Evolutionary conservation across 2,888 invertebrate genomes (phyloP).

Genomic region (Netelia inedita): DNA sequence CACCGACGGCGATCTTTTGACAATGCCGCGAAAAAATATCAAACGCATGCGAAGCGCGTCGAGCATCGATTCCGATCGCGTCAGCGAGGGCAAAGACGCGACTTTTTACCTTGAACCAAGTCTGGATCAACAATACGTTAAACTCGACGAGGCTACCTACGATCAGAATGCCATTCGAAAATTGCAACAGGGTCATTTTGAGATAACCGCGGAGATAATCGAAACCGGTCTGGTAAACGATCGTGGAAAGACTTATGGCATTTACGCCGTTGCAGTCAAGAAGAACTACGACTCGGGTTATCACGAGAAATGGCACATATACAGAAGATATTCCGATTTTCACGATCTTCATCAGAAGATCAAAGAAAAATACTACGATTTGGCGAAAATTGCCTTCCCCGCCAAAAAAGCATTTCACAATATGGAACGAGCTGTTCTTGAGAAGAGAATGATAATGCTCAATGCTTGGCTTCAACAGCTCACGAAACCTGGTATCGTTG

Average conservation of each 20-base stretch:
- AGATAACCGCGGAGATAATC: conserved; percentile 82
- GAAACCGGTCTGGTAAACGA: conserved; percentile 91
- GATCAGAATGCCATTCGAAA: conserved; percentile 82
- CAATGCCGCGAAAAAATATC: conserved; percentile 60
- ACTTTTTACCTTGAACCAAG: conserved; percentile 77
- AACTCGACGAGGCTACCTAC: conserved; percentile 77
- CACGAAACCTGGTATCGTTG: conserved; percentile 87
- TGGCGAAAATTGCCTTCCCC: conserved; percentile 93
- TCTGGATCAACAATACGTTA: conserved; percentile 76
- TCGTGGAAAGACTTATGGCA: conserved; percentile 94
- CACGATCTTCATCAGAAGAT: conserved; percentile 94
- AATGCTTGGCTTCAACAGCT: conserved; percentile 93
- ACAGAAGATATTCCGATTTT: conserved; percentile 97
- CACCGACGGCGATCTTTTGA: conserved; percentile 63
- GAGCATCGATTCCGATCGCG: conserved; percentile 74
- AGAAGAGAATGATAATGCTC: conserved; percentile 92
- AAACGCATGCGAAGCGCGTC: conserved; percentile 73
- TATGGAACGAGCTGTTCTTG: conserved; percentile 93
- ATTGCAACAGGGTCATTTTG: conserved; percentile 82
- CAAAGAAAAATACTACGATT: conserved; percentile 93
- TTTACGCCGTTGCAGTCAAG: conserved; percentile 94
- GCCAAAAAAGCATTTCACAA: conserved; percentile 98
- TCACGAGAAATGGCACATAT: conserved; percentile 95
- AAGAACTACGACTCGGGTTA: conserved; percentile 89
- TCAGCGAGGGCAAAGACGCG: conserved; percentile 75